phyloP scores from a whole-genome alignment of 2,888 invertebrate species.

The Agrochola lota region DNA sequence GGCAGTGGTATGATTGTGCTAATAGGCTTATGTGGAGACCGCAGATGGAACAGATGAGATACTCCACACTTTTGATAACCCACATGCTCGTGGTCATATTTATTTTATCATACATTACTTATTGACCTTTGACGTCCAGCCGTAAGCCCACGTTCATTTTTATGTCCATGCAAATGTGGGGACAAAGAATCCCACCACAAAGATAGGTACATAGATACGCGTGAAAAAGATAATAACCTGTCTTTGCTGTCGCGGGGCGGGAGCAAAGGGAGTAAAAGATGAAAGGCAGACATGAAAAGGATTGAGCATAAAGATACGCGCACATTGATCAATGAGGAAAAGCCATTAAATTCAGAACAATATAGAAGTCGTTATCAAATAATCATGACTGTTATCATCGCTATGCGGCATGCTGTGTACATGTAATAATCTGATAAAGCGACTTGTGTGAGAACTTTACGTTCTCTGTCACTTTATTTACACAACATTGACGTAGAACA shows the following conservation, averaged over 20 bases:
- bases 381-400: conserved; percentile 42
- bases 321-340: not conserved
- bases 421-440: conserved; percentile 32
- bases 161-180: too few relatives aligned
- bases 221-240: not conserved
- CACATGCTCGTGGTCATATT: not conserved
- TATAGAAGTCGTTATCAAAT: conserved; percentile 25
- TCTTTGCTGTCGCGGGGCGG: not conserved
- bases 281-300: too few relatives aligned
- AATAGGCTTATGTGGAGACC: not conserved
- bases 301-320: not conserved
- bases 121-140: too few relatives aligned
- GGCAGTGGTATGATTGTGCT: not conserved
- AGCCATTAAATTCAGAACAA: conserved; percentile 13
- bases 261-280: not conserved
- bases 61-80: too few relatives aligned
- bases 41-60: not conserved
- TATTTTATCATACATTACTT: not conserved
- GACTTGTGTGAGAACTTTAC: conserved; percentile 20
- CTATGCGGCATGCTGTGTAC: conserved; percentile 17
- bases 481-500: conserved; percentile 23
- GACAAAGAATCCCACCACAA: too few relatives aligned
- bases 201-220: not conserved
- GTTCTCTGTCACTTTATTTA: conserved; percentile 31
- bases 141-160: too few relatives aligned